Evolutionary conservation across 1,140 invertebrate genomes (phyloP).

Genomic region (Zaprionus taronus): DNA sequence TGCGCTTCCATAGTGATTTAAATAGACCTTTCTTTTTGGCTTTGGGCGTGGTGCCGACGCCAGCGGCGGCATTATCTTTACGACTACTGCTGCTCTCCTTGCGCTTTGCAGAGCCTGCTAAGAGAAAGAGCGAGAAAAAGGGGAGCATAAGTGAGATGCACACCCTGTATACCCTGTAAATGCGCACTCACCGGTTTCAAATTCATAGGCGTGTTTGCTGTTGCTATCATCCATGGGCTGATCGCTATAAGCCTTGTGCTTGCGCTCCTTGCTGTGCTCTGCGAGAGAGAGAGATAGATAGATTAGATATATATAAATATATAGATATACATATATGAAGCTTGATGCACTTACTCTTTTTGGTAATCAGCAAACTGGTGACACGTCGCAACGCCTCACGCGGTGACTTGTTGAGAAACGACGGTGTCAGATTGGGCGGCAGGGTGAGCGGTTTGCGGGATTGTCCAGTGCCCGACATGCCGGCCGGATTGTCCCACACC

Average conservation of each 20-base stretch:
- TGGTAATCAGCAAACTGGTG: conserved; percentile 93
- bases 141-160: conserved; percentile 18
- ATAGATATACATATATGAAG: background rate
- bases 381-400: conserved; percentile 92
- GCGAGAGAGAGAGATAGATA: background rate
- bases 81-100: conserved; percentile 55
- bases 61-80: conserved; percentile 55
- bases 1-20: conserved; percentile 92
- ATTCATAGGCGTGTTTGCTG: conserved; percentile 74
- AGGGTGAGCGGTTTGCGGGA: conserved; percentile 90
- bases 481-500: conserved; percentile 83
- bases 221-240: conserved; percentile 66
- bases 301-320: background rate
- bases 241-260: conserved; percentile 75
- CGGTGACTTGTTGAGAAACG: conserved; percentile 94
- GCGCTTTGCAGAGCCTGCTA: conserved; percentile 86
- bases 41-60: conserved; percentile 76
- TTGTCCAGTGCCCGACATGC: conserved; percentile 78
- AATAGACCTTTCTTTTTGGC: conserved; percentile 93
- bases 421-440: conserved; percentile 92
- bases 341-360: conserved; percentile 80
- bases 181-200: conserved; percentile 58
- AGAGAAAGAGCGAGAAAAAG: background rate
- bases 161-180: background rate
- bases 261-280: conserved; percentile 76